phyloP scores from a whole-genome alignment of 2,797 vertebrate species.

The Choloepus didactylus region DNA sequence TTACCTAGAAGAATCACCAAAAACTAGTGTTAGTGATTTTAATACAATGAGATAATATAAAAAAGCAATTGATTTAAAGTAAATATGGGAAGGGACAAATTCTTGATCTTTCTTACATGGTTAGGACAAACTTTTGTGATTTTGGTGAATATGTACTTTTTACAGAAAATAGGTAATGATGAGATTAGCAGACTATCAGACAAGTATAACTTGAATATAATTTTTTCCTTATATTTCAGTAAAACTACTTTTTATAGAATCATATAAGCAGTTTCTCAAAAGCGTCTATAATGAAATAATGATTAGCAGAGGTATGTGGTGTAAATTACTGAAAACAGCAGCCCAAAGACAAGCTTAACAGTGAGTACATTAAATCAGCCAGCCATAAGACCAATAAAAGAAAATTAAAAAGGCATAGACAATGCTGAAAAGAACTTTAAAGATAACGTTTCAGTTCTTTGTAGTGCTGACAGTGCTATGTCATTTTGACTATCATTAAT shows the following conservation, averaged over 20 bases:
- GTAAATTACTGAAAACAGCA: constrained; percentile 67
- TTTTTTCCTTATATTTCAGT: constrained; percentile 54
- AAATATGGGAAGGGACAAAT: neutral
- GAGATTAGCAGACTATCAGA: constrained; percentile 44
- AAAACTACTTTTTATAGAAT: constrained; percentile 41
- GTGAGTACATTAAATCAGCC: constrained; percentile 70
- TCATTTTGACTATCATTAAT: constrained; percentile 37
- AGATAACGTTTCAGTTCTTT: constrained; percentile 4
- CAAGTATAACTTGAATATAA: neutral
- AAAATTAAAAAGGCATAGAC: constrained; percentile 65
- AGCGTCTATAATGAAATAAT: constrained; percentile 49
- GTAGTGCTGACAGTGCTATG: neutral
- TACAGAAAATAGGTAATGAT: neutral
- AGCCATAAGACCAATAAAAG: constrained; percentile 50
- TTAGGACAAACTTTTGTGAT: neutral
- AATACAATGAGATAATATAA: neutral
- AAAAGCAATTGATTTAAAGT: neutral
- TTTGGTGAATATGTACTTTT: neutral
- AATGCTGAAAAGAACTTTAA: constrained; percentile 52
- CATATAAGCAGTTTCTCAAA: constrained; percentile 63
- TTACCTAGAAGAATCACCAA: neutral
- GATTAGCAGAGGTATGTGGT: neutral
- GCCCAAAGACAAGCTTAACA: constrained; percentile 1
- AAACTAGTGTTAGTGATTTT: neutral
- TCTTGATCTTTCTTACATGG: neutral